Base-by-base conservation (phyloP, 2,113 vertebrate species). In the Phycodurus eques region DNA sequence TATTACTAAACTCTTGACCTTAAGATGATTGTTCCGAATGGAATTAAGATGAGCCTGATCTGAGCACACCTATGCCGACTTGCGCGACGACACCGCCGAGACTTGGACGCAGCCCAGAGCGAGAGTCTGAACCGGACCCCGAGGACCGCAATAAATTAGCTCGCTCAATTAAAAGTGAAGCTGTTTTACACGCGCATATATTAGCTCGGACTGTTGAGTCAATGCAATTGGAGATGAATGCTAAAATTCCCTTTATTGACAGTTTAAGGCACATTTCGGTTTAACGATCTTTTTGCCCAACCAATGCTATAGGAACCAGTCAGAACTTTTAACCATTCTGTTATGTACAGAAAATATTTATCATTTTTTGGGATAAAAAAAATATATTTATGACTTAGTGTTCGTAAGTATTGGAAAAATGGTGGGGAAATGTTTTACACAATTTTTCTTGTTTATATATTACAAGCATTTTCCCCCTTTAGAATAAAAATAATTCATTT, bases 161-260 rank as follows among this genome's bases (percentile, higher is more conserved):
- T 72, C 31, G 67, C 59, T 71, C 35, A 17, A 31, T 53, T 67
- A 15, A 67, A 73, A 68, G 15, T 20, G 14, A 60, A 7, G 49
- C 31, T 15, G 35, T 49, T 67, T 60, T 60, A 67, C 66, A 57
- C 5, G n/a, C 49, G 19, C 51, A 51, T 68, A 17, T 53, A 68
- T 66, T 66, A 65, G n/a, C 62, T 44, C 62, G 20, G 39, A 65
- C 62, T 65, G 20, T 65, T 65, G 62, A 65, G 62, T 65, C 62
- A 27, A 65, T 65, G 62, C 12, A 13, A 65, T 66, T 8, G 14
- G n/a, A 14, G 13, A 13, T 47, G n/a, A 27, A 66, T 22, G 63
- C 7, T 14, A 27, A 31, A 47, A 66, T 66, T 66, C 22, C 43
- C 22, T 66, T 27, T 15, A 46, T 31, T 47, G 43, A 46, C 13